Evolutionary conservation across 30 jellyfish, hydroid and myxozoan genomes (phyloP).

Genomic region (Aurelia sp.): DNA sequence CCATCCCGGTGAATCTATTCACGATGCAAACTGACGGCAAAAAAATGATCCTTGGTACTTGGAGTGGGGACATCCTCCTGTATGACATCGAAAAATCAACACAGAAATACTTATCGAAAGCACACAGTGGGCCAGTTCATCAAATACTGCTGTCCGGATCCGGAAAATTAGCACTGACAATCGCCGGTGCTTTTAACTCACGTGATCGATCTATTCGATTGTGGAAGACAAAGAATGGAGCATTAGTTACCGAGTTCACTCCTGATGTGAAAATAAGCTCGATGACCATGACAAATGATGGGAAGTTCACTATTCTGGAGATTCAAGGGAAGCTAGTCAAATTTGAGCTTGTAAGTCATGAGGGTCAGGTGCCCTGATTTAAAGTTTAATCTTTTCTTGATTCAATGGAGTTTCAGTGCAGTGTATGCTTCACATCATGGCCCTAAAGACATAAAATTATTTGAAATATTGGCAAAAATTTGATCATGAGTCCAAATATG

Average conservation of each 20-base stretch:
- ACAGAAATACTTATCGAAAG: slow-evolving; percentile 10
- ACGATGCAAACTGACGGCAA: slow-evolving; percentile 6
- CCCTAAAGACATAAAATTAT: too few species aligned
- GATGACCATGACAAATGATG: slow-evolving; percentile 17
- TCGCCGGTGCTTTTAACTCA: slow-evolving; percentile 73
- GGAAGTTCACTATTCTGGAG: slow-evolving; percentile 28
- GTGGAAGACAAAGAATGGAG: slow-evolving; percentile 61
- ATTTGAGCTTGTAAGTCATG: slow-evolving; percentile 32
- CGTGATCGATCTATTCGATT: slow-evolving; percentile 74
- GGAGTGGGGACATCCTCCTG: slow-evolving; percentile 49
- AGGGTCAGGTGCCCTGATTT: background rate
- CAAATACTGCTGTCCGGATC: slow-evolving; percentile 22
- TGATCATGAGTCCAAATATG: too few species aligned
- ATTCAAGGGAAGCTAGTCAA: slow-evolving; percentile 59
- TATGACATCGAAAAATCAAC: slow-evolving; percentile 17
- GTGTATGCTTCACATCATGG: too few species aligned
- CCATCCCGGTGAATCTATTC: slow-evolving; percentile 2
- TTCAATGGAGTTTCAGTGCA: background rate
- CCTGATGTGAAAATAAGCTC: slow-evolving; percentile 71
- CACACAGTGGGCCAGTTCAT: slow-evolving; percentile 59
- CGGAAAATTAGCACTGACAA: slow-evolving; percentile 22
- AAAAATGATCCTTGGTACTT: slow-evolving; percentile 34
- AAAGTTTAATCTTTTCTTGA: background rate
- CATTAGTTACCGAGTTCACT: slow-evolving; percentile 43
- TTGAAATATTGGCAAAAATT: too few species aligned